These are phyloP conservation scores for Paradoxurus hermaphroditus DNA, from an alignment of 2,113 vertebrate genomes.

Conservation along the genomic window DNA sequence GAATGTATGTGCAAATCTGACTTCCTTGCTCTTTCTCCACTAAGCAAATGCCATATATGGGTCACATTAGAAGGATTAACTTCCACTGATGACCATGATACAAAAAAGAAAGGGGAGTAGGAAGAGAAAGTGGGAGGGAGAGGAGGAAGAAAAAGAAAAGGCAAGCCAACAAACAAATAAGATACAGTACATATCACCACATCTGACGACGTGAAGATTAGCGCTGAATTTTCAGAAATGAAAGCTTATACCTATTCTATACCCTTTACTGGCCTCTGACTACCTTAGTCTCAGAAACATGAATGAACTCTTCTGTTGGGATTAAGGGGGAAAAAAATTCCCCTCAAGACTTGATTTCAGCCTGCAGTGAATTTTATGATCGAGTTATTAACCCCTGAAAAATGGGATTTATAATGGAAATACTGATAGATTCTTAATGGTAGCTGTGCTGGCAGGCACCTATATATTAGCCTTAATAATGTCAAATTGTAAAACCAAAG, in stretches of 20 bases:
- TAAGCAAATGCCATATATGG: not conserved
- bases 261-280: not conserved
- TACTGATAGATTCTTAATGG: conserved; percentile 54
- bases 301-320: conserved; percentile 9
- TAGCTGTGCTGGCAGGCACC: conserved; percentile 31
- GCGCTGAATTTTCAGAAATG: not conserved
- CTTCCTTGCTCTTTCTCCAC: not conserved
- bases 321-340: conserved; percentile 36
- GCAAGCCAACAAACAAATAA: not conserved
- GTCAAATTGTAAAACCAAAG: conserved; percentile 59
- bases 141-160: not conserved
- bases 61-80: not conserved
- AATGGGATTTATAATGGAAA: conserved; percentile 62
- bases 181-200: not conserved
- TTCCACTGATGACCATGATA: not conserved
- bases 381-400: conserved; percentile 66
- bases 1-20: not conserved
- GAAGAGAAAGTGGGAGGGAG: no score
- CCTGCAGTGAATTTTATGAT: conserved; percentile 63
- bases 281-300: not conserved
- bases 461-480: conserved; percentile 57
- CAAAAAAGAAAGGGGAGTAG: not conserved
- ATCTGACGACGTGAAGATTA: not conserved
- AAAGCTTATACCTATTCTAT: not conserved
- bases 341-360: conserved; percentile 61